These are phyloP conservation scores for Boulengeromyrus knoepffleri DNA, from an alignment of 2,113 vertebrate genomes.

Conservation along the genomic window DNA sequence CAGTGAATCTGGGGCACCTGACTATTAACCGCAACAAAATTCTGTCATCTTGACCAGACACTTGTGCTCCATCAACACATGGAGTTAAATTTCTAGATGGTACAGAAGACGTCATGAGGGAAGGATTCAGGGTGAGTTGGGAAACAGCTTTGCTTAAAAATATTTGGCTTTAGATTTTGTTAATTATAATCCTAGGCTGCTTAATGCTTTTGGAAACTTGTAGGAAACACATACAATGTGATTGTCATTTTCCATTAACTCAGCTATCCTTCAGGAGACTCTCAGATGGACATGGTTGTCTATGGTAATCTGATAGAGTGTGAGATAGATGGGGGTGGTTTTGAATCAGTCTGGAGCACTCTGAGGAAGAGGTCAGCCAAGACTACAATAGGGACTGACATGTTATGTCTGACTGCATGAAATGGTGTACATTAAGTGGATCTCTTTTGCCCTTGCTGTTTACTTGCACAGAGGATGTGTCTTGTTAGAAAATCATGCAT, in stretches of 20 bases:
- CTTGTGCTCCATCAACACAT: background rate
- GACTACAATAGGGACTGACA: background rate
- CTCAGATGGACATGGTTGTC: background rate
- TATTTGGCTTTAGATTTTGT: background rate
- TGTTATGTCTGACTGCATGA: background rate
- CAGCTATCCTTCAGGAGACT: background rate
- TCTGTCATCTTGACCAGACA: background rate
- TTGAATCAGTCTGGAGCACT: background rate
- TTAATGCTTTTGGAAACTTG: background rate
- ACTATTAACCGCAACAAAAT: conserved; percentile 26
- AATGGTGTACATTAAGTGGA: background rate
- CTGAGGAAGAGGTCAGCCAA: background rate
- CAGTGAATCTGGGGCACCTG: conserved; percentile 24
- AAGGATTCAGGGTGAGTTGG: background rate
- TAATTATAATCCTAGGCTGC: background rate
- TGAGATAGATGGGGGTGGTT: background rate
- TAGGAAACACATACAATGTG: background rate
- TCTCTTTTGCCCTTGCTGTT: background rate
- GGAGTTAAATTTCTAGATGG: background rate
- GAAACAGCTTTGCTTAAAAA: background rate
- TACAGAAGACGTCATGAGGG: background rate
- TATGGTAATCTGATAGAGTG: background rate
- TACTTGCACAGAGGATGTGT: background rate
- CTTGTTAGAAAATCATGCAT: background rate
- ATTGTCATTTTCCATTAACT: background rate